phyloP scores from a whole-genome alignment of 2,888 invertebrate species.

The Aquatica leii region DNA sequence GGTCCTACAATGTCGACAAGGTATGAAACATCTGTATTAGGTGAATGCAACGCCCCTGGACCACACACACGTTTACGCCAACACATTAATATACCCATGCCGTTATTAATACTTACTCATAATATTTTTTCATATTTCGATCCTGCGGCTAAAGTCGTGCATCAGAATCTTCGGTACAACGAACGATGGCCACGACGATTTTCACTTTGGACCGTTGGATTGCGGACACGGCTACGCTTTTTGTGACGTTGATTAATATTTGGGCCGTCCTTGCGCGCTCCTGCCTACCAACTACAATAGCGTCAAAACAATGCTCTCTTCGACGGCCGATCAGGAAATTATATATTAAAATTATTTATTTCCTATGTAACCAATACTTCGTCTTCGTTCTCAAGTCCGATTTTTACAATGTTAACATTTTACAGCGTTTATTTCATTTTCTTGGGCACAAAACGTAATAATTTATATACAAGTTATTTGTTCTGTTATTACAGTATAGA shows the following conservation, averaged over 20 bases:
- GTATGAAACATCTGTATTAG: conserved; percentile 53
- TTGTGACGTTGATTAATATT: conserved; percentile 60
- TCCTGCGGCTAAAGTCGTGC: conserved; percentile 50
- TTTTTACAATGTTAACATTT: neutral
- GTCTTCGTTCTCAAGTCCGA: conserved; percentile 5
- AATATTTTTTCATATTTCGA: conserved; percentile 58
- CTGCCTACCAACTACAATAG: conserved; percentile 57
- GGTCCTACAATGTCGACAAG: conserved; percentile 39
- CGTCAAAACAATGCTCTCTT: conserved; percentile 55
- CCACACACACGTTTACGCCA: conserved; percentile 60
- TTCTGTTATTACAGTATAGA: neutral
- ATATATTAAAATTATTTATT: conserved; percentile 44
- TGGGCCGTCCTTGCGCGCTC: conserved; percentile 55
- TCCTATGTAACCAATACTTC: conserved; percentile 33
- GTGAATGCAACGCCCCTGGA: conserved; percentile 54
- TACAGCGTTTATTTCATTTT: neutral
- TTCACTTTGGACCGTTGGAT: conserved; percentile 45
- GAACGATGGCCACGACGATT: conserved; percentile 18
- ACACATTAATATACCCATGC: conserved; percentile 60
- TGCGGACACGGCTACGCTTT: conserved; percentile 50
- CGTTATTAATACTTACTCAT: conserved; percentile 58
- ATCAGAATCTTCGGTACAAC: conserved; percentile 23
- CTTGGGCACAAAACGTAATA: neutral
- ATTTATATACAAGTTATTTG: neutral
- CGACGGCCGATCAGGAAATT: conserved; percentile 47